Evolutionary conservation across 1,140 invertebrate genomes (phyloP).

Genomic region (Caenorhabditis inopinata): DNA sequence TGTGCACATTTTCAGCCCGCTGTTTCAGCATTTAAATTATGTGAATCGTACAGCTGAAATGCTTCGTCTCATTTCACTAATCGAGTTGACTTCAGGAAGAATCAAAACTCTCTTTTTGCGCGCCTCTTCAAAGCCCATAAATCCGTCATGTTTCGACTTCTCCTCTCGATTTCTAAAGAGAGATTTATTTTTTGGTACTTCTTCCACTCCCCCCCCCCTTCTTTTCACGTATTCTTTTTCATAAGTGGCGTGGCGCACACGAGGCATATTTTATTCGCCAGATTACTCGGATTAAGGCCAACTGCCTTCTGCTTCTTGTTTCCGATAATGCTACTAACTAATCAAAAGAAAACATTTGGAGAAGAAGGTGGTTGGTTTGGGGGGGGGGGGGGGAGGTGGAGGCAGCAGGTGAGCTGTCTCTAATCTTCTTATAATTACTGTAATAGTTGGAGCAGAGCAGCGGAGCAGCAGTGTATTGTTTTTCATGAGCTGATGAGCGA

Average conservation of each 20-base stretch:
- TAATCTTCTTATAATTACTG: conserved; percentile 29
- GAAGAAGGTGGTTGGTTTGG: too few relatives aligned
- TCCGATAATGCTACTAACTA: too few relatives aligned
- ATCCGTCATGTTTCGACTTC: conserved; percentile 13
- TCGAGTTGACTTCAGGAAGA: background rate
- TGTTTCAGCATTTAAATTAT: too few relatives aligned
- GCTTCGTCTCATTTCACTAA: background rate
- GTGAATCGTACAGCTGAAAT: too few relatives aligned
- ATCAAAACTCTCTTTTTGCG: background rate
- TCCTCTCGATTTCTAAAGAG: background rate
- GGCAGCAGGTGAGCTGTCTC: conserved; percentile 9
- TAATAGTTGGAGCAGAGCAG: too few relatives aligned
- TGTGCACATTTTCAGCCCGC: too few relatives aligned
- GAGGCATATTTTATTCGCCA: too few relatives aligned
- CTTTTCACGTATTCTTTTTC: background rate
- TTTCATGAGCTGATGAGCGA: background rate
- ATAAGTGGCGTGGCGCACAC: too few relatives aligned
- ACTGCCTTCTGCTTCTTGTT: too few relatives aligned
- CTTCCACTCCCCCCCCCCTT: background rate
- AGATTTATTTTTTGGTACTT: background rate
- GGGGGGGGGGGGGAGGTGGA: too few relatives aligned
- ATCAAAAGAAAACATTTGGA: conserved; percentile 11
- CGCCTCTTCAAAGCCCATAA: conserved; percentile 6
- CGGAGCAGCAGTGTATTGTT: background rate
- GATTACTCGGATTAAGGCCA: too few relatives aligned